These are phyloP conservation scores for Spisula solida DNA, from an alignment of 2,888 invertebrate genomes.

Conservation along the genomic window DNA sequence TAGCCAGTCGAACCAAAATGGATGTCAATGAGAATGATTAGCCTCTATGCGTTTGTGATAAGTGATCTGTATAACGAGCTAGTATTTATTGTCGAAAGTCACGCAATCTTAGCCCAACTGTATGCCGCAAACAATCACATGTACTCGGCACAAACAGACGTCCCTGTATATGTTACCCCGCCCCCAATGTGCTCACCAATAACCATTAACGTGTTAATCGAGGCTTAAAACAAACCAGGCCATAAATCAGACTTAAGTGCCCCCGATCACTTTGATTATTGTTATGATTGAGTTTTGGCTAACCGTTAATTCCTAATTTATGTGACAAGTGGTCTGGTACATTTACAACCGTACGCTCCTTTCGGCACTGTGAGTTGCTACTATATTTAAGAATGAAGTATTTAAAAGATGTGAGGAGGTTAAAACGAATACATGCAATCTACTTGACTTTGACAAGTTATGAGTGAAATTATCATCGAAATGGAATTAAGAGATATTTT, in stretches of 20 bases:
- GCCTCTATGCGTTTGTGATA: conserved; percentile 49
- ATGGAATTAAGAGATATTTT: background rate
- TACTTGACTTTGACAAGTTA: background rate
- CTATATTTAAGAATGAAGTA: conserved; percentile 5
- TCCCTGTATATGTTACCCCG: conserved; percentile 38
- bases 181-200: conserved; percentile 26
- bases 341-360: background rate
- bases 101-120: conserved; percentile 40
- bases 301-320: conserved; percentile 53
- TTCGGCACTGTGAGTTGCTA: background rate
- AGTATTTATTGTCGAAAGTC: conserved; percentile 56
- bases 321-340: conserved; percentile 41
- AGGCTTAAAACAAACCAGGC: conserved; percentile 51
- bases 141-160: conserved; percentile 26
- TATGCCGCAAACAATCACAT: conserved; percentile 33
- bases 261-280: conserved; percentile 49
- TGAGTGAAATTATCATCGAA: background rate
- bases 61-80: conserved; percentile 48
- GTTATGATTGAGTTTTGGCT: conserved; percentile 33
- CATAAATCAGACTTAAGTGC: conserved; percentile 58
- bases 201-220: conserved; percentile 55
- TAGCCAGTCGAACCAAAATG: conserved; percentile 47
- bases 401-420: background rate
- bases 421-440: background rate
- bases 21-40: conserved; percentile 43